Conservation (phyloP, 2,797 vertebrate species). For the Amphiprion clarkii region DNA sequence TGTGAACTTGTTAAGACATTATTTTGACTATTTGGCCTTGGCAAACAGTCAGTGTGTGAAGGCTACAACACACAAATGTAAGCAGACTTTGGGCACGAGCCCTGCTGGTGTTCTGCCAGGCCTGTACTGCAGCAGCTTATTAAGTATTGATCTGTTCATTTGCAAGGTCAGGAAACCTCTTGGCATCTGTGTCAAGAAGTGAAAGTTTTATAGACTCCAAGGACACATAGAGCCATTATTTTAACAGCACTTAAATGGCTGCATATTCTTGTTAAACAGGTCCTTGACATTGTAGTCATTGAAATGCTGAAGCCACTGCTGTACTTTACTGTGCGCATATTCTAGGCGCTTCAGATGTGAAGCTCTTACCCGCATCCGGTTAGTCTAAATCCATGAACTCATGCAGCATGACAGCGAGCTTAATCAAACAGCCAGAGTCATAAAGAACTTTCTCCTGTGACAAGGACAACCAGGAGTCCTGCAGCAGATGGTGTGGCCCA, state of each 20-base stretch:
- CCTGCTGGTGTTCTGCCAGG: not conserved
- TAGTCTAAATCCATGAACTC: not conserved
- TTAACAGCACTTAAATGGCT: not conserved
- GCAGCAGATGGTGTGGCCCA: not conserved
- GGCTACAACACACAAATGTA: not conserved
- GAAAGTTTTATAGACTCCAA: not conserved
- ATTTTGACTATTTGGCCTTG: not conserved
- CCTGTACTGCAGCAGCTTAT: not conserved
- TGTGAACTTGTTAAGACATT: not conserved
- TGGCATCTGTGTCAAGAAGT: not conserved
- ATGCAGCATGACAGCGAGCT: not conserved
- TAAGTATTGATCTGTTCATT: slow-evolving; percentile 15
- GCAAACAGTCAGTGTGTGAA: not conserved
- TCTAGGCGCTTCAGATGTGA: not conserved
- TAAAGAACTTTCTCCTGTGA: not conserved
- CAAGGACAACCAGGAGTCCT: not conserved
- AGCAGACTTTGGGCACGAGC: not conserved
- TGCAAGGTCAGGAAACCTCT: not conserved
- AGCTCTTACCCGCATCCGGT: not conserved
- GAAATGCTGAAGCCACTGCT: not conserved
- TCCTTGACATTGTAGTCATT: not conserved
- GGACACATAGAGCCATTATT: not conserved
- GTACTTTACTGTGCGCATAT: no score
- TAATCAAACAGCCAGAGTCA: not conserved
- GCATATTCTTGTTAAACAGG: not conserved